Evolutionary conservation across 2,888 invertebrate species (phyloP), one percentile per base, ranked within the genome.

Genomic region (Hyposoter dolosus): DNA sequence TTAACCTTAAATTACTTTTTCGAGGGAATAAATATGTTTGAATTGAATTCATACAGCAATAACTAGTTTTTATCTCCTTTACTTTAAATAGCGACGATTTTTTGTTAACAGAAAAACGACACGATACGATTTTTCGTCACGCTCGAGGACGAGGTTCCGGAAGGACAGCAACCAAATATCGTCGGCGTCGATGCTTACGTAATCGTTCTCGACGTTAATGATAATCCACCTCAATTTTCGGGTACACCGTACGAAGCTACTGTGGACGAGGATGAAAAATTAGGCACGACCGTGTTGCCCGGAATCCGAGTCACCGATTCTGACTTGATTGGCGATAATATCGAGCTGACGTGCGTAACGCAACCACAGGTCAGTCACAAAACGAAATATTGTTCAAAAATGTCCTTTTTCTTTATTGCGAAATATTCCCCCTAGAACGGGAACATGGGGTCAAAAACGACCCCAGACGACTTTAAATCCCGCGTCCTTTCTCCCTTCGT

Each of bases 151-250:
- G 96, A 96, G 88, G 96, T 97, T 3, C 95, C 95, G 68, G 94
- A 94, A 17, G 95, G 94, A 17, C 94, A 93, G 74, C 94, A 94
- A 81, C 95, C 96, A 89, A 98, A 98, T 94, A 94, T 97, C 85
- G 96, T 97, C 17, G 95, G 96, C 89, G 96, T 97, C 10, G 96
- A 97, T 4, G 96, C 98, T 66, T 97, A 97, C 45, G 97, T 98
- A 85, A 98, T 98, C 85, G 96, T 98, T 19, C 94, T 97, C 12
- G 98, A 98, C 92, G 98, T 97, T 91, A 98, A 98, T 93, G 98
- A 98, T 92, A 98, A 98, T 94, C 95, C 97, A 47, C 98, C 98
- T 9, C 95, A 89, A 86, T 92, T 93, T 87, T 95, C 95, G 3
- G 94, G 98, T 96, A 96, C 96, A 87, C 97, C 98, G 0, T 98